phyloP scores from a whole-genome alignment of 1,140 invertebrate genomes.

The Drosophila sproati region DNA sequence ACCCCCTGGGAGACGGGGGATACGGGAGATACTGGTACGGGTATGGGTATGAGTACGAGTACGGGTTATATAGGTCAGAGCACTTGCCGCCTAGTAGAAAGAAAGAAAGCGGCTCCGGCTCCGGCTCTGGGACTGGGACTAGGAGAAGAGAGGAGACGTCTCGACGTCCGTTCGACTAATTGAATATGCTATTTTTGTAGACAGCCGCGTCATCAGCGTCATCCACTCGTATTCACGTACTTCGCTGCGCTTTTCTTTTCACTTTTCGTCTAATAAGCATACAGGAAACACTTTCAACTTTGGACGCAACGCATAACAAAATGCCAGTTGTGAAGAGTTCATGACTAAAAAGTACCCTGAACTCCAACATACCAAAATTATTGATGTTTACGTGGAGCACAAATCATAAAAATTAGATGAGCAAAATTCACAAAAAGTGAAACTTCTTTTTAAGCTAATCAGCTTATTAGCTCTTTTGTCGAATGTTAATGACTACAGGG shows the following conservation, averaged over 20 bases:
- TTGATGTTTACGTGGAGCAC: too few relatives aligned
- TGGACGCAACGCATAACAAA: slow-evolving; percentile 30
- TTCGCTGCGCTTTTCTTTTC: slow-evolving; percentile 59
- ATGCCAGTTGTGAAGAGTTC: neutral
- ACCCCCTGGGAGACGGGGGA: neutral
- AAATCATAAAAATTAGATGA: too few relatives aligned
- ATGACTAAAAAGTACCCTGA: slow-evolving; percentile 17
- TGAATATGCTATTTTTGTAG: slow-evolving; percentile 76
- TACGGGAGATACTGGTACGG: too few relatives aligned
- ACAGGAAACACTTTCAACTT: slow-evolving; percentile 73
- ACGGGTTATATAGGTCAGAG: slow-evolving; percentile 79
- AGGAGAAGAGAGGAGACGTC: slow-evolving; percentile 14
- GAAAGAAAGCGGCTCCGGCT: slow-evolving; percentile 72
- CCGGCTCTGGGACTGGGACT: slow-evolving; percentile 12
- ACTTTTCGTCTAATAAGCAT: slow-evolving; percentile 81
- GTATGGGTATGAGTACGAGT: neutral
- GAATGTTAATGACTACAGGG: neutral
- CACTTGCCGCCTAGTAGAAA: slow-evolving; percentile 60
- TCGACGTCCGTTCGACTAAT: slow-evolving; percentile 65
- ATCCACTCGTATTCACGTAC: slow-evolving; percentile 26
- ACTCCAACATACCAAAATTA: neutral
- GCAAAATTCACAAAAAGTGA: too few relatives aligned
- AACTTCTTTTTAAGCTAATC: too few relatives aligned
- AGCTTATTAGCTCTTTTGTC: neutral
- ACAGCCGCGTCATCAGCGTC: slow-evolving; percentile 64